These are phyloP conservation scores for Helicoverpa armigera DNA, from an alignment of 1,140 invertebrate genomes.

Conservation along the genomic window DNA sequence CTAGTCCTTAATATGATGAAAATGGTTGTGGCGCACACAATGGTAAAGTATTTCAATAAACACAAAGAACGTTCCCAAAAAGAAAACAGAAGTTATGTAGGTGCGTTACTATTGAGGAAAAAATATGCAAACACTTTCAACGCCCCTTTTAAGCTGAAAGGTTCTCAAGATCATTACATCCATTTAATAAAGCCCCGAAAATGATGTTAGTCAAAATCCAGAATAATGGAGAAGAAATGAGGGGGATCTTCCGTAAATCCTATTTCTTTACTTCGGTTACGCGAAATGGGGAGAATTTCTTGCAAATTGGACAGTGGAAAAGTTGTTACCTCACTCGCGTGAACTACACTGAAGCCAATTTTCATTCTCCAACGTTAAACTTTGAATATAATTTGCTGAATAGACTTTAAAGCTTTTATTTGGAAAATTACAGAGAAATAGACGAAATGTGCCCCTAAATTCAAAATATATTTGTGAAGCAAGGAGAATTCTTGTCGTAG, in stretches of 20 bases:
- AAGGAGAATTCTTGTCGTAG: conserved; percentile 53
- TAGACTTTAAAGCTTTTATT: conserved; percentile 38
- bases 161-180: conserved; percentile 50
- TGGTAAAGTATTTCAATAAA: background rate
- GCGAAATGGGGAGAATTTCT: conserved; percentile 56
- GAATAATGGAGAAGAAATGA: conserved; percentile 58
- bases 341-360: conserved; percentile 62
- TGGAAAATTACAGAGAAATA: conserved; percentile 29
- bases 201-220: conserved; percentile 56
- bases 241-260: conserved; percentile 57
- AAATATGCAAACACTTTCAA: background rate
- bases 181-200: conserved; percentile 53
- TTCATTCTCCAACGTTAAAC: conserved; percentile 56
- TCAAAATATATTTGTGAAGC: conserved; percentile 41
- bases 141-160: conserved; percentile 11
- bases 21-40: background rate
- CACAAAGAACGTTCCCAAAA: background rate
- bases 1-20: background rate
- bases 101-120: background rate
- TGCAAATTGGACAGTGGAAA: conserved; percentile 67
- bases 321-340: conserved; percentile 61
- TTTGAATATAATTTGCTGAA: conserved; percentile 51
- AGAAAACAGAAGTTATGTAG: background rate
- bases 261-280: conserved; percentile 54
- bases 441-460: conserved; percentile 7